These are phyloP conservation scores for Dolichotis patagonum DNA, from an alignment of 2,113 vertebrate species.

Conservation along the genomic window DNA sequence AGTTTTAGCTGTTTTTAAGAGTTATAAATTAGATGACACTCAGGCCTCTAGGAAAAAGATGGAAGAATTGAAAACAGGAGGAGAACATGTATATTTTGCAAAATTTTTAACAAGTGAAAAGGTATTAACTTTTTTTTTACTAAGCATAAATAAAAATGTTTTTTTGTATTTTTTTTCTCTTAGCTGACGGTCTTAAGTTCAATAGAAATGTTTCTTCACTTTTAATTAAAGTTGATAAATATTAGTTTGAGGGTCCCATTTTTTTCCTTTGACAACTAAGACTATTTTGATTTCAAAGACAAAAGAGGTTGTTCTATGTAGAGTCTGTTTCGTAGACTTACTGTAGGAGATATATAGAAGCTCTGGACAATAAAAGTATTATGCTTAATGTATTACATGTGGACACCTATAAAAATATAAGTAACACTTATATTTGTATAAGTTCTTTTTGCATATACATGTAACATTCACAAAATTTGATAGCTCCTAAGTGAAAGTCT, in stretches of 20 bases:
- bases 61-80: slow-evolving; percentile 94
- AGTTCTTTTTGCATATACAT: neutral
- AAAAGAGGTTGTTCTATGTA: neutral
- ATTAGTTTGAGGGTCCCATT: slow-evolving; percentile 46
- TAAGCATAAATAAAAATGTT: slow-evolving; percentile 19
- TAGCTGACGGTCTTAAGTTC: neutral
- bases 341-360: neutral
- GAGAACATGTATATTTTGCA: slow-evolving; percentile 98
- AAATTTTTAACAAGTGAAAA: slow-evolving; percentile 99
- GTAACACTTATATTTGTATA: too few species aligned
- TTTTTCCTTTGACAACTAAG: slow-evolving; percentile 47
- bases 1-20: slow-evolving; percentile 98
- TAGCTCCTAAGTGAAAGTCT: neutral
- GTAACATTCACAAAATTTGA: neutral
- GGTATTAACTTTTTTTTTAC: slow-evolving; percentile 84
- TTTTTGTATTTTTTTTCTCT: neutral
- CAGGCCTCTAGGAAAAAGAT: slow-evolving; percentile 97
- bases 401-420: neutral
- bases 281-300: slow-evolving; percentile 29
- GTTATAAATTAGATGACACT: slow-evolving; percentile 98
- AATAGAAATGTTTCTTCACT: slow-evolving; percentile 50
- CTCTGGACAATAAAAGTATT: neutral
- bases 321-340: slow-evolving; percentile 10
- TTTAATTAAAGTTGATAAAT: slow-evolving; percentile 35
- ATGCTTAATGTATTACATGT: neutral